Base-by-base conservation (phyloP, 92 coral and sea anemone species). In the Ricordea florida region DNA sequence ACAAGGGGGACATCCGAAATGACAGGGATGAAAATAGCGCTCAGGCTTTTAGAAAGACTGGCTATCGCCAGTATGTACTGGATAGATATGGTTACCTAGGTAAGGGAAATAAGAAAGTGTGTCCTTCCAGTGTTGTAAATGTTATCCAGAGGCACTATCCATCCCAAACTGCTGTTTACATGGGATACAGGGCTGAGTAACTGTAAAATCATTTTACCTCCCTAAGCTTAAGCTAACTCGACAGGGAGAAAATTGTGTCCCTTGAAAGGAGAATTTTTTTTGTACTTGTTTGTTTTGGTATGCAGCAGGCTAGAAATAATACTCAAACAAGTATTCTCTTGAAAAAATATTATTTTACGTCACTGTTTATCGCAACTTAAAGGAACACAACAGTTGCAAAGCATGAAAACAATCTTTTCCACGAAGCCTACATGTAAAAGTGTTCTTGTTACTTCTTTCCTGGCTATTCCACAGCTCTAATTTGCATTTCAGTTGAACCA, bases 21-120 rank as follows among this genome's bases (percentile, higher is more conserved):
- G 84, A 84, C 29, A 38, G 79, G 10, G 79, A 75, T n/a, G 84
- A 83, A 18, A 83, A 76, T 46, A 83, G 89, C 72, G 66, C 78
- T 2, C 36, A 79, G 22, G 43, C 78, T 8, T 74, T 83, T 37
- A 41, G 89, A 46, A 83, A 76, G 47, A 79, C 84, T 20, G 65
- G 53, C 6, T 80, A 70, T 37, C 16, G 86, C 15, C 73, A 80
- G 34, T 80, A 40, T 46, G 23, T 80, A 9, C 44, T 80, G 13
- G 86, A 53, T 29, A 11, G 80, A 16, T 55, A 69, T 68, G 78
- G 78, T 0, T 38, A 68, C 40, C 15, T 79, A 8, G 78, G 85
- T 2, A 67, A 67, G 59, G 78, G 85, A 26, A 53, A 79, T 13
- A 56, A 78, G 17, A 44, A 65, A 5, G 85, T 79, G 7, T 68